Base-by-base conservation (phyloP, 2,797 vertebrate genomes). In the Pempheris klunzingeri region DNA sequence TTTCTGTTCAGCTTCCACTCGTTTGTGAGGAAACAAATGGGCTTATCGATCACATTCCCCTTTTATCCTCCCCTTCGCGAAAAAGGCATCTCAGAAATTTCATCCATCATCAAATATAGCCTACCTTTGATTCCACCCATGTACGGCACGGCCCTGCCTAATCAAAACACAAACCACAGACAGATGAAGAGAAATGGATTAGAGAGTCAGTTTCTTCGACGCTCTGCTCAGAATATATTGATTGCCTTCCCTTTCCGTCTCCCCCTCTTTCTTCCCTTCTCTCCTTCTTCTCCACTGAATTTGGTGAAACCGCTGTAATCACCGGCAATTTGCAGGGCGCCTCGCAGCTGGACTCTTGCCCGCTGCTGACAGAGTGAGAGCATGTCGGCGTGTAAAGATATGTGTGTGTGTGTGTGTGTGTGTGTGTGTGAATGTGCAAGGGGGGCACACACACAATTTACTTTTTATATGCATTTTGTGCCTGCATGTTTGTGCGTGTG, bases 291-390 rank as follows among this genome's bases (percentile, higher is more conserved):
- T 81, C 64, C 57, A n/a, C 81, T 81, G 87, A 80, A 86, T 90
- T 90, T 84, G 62, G 74, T 70, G 75, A 91, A 91, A 83, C 78
- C 0, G 61, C 83, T 69, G 81, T 84, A 91, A 93, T 93, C 89
- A 88, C 83, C 46, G 49, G 80, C 87, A 84, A 88, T 90, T 92
- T 88, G 72, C 83, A 70, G 83, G 82, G 63, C 38, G 59, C 73
- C 87, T 83, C 86, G 0, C 89, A 74, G 90, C 81, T 85, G 91
- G 90, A 92, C 80, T 65, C 77, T 1, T 32, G 78, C 83, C 84
- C 71, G 2, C 75, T 86, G 82, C 86, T 86, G 82, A 85, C 79
- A 67, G 60, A 80, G 82, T 74, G 62, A 5, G 6, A 73, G 80
- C 69, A 10, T 28, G 52, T 73, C n/a, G 2, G 22, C 62, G 59